phyloP scores from a whole-genome alignment of 2,888 invertebrate species.

The Gibbula magus region DNA sequence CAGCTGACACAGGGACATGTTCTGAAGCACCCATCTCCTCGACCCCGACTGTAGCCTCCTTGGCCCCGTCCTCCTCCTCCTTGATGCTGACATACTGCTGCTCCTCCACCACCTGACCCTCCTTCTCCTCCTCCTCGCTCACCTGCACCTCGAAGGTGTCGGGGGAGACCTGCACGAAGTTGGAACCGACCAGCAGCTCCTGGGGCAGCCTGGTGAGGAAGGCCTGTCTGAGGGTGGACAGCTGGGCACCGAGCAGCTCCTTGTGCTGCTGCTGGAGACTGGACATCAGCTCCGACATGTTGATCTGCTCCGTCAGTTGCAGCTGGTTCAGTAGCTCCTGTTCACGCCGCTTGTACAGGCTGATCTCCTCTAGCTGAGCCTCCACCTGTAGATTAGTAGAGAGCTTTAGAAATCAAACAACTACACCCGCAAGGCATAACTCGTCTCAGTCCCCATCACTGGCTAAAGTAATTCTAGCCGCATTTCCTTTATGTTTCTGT shows the following conservation, averaged over 20 bases:
- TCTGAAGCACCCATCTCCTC: no score
- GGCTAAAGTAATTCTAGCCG: no score
- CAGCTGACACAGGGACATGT: neutral
- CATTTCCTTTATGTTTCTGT: no score
- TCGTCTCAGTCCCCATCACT: no score
- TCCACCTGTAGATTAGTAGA: conserved; percentile 43
- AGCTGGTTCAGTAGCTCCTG: conserved; percentile 55
- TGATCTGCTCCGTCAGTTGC: conserved; percentile 49
- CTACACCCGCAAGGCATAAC: no score
- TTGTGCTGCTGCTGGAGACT: conserved; percentile 55
- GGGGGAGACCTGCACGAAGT: neutral
- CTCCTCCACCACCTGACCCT: neutral
- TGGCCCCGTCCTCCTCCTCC: conserved; percentile 26
- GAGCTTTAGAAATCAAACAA: neutral
- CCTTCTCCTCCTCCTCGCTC: neutral
- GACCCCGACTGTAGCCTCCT: conserved; percentile 7
- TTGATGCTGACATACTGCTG: neutral
- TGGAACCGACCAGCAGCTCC: neutral
- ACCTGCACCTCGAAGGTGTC: neutral
- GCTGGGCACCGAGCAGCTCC: conserved; percentile 56
- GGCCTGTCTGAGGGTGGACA: conserved; percentile 48
- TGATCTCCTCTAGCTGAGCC: conserved; percentile 46
- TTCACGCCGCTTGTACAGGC: conserved; percentile 50
- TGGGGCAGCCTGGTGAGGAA: conserved; percentile 27
- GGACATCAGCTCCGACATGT: conserved; percentile 51